Conservation (phyloP, 2,113 vertebrate genomes). For the Syngnathus scovelli region DNA sequence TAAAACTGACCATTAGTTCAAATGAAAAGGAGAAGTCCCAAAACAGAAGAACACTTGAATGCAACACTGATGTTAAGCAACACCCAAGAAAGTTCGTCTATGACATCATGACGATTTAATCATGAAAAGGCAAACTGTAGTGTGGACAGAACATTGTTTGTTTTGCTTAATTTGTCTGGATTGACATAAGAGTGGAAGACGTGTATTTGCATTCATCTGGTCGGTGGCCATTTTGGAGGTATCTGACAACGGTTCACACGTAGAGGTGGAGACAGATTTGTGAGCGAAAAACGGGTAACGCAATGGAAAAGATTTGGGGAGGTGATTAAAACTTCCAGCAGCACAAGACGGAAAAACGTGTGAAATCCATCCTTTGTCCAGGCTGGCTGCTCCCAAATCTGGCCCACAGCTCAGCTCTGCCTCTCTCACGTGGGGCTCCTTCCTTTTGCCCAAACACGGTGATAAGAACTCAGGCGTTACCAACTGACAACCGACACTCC, state of each 20-base stretch:
- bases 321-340: neutral
- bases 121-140: too few species aligned
- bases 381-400: slow-evolving; percentile 10
- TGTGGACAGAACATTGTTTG: too few species aligned
- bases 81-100: too few species aligned
- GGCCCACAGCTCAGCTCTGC: slow-evolving; percentile 29
- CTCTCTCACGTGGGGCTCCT: slow-evolving; percentile 22
- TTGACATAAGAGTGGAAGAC: neutral
- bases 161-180: neutral
- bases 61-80: too few species aligned
- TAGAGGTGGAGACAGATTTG: neutral
- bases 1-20: neutral
- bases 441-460: slow-evolving; percentile 58
- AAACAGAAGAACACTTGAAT: too few species aligned
- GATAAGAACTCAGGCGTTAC: slow-evolving; percentile 20
- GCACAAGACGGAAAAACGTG: neutral
- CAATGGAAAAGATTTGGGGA: neutral
- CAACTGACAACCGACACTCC: slow-evolving; percentile 28
- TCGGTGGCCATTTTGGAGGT: neutral
- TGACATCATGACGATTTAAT: too few species aligned
- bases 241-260: neutral
- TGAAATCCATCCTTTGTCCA: neutral
- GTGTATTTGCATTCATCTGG: neutral
- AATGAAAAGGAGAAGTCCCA: neutral
- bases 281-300: neutral